A percentile compares a stretch with the other conserved stretches of the same genome.
Conservation (phyloP, 2,113 vertebrate species). For the Sialia sialis region DNA sequence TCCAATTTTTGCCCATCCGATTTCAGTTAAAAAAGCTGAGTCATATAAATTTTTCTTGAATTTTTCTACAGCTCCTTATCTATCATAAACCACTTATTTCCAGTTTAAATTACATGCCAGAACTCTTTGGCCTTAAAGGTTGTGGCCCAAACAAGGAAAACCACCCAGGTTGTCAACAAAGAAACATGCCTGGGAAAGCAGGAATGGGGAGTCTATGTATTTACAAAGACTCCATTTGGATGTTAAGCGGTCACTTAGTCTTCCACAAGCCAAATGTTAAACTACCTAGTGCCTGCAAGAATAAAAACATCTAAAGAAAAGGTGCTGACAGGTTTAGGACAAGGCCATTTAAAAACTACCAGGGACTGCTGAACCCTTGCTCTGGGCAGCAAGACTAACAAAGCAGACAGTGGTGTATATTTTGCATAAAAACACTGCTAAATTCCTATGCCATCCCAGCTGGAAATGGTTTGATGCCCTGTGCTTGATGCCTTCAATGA, state of each 20-base stretch:
- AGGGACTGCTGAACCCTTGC: background rate
- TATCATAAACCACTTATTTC: background rate
- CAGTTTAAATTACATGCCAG: background rate
- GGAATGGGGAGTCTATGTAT: background rate
- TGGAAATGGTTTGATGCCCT: background rate
- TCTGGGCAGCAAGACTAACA: background rate
- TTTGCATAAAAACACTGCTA: background rate
- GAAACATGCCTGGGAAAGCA: background rate
- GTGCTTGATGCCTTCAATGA: background rate
- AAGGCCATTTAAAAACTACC: background rate
- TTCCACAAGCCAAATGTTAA: background rate
- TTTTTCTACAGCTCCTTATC: background rate
- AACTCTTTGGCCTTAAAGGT: background rate
- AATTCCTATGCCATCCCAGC: background rate
- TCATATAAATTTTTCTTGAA: background rate
- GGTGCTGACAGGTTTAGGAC: background rate
- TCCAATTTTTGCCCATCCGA: background rate
- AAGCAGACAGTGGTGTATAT: background rate
- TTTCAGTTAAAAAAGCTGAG: background rate
- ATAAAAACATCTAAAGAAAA: background rate
- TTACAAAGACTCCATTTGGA: background rate
- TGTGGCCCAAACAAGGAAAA: background rate
- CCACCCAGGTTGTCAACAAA: rapidly evolving
- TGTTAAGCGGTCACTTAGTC: rapidly evolving
- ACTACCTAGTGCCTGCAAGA: background rate